phyloP scores from a whole-genome alignment of 2,113 vertebrate species.

The Gopherus evgoodei region DNA sequence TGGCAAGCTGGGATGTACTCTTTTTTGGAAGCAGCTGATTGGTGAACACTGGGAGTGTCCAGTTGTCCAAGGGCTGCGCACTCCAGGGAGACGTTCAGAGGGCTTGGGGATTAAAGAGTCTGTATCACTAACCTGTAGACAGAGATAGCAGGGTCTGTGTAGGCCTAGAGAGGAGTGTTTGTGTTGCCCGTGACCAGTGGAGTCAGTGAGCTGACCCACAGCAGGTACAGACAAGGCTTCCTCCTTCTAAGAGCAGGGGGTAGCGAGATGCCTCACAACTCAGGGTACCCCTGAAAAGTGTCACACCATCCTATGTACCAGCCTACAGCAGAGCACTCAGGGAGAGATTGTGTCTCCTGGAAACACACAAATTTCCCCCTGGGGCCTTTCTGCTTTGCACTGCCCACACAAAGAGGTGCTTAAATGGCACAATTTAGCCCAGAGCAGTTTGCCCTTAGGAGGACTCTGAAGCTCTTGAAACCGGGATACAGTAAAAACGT shows the following conservation, averaged over 20 bases:
- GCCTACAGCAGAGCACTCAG: fast-evolving
- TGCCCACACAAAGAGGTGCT: not conserved
- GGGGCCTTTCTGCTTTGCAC: not conserved
- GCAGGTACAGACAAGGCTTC: not conserved
- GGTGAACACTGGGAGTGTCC: not conserved
- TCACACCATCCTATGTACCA: not conserved
- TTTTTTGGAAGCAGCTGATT: not conserved
- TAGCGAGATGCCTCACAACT: not conserved
- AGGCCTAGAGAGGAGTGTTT: not conserved
- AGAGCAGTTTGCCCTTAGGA: not conserved
- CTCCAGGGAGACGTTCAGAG: not conserved
- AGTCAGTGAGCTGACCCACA: not conserved
- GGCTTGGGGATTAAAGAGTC: not conserved
- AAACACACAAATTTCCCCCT: fast-evolving
- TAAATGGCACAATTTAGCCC: fast-evolving
- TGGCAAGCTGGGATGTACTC: not conserved
- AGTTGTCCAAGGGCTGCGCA: not conserved
- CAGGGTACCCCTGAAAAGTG: not conserved
- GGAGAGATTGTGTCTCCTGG: fast-evolving
- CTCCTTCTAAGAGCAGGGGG: not conserved
- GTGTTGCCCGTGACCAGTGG: not conserved
- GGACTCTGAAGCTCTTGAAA: not conserved
- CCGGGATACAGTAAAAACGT: not conserved
- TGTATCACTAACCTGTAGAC: not conserved
- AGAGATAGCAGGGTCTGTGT: not conserved